phyloP scores from a whole-genome alignment of 2,113 vertebrate species.

The Gila orcuttii region DNA sequence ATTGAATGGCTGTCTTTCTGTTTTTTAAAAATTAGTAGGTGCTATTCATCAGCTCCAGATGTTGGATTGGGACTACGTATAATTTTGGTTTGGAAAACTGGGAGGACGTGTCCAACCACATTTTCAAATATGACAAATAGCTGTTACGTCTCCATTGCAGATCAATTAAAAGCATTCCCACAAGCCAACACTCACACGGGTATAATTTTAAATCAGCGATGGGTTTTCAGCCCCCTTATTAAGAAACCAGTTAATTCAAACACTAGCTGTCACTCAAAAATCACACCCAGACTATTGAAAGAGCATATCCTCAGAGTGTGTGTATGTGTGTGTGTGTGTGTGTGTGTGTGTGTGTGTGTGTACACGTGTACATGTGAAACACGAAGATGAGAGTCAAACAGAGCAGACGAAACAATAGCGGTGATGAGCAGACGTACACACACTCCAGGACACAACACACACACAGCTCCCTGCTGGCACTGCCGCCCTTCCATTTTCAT shows the following conservation, averaged over 20 bases:
- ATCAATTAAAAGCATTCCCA: conserved; percentile 34
- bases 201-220: conserved; percentile 33
- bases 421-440: conserved; percentile 44
- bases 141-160: conserved; percentile 9
- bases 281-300: conserved; percentile 19
- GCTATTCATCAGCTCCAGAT: conserved; percentile 40
- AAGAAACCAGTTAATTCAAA: conserved; percentile 7
- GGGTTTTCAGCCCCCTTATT: conserved; percentile 23
- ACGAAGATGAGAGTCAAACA: conserved; percentile 15
- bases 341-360: conserved; percentile 23
- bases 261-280: conserved; percentile 34
- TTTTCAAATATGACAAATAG: conserved; percentile 33
- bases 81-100: conserved; percentile 30
- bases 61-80: conserved; percentile 37
- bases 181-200: not conserved
- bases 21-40: conserved; percentile 29
- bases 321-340: not conserved
- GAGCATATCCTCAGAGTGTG: not conserved
- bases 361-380: not conserved
- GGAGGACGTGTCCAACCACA: conserved; percentile 23
- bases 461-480: conserved; percentile 34
- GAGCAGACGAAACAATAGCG: conserved; percentile 40
- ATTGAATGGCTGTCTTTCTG: conserved; percentile 13
- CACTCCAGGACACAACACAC: conserved; percentile 32
- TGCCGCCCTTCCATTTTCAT: conserved; percentile 18